Percentiles rank a stretch among this genome's conserved stretches.
Conservation (phyloP, 2,888 invertebrate species). For the Argyra leucocephala region DNA sequence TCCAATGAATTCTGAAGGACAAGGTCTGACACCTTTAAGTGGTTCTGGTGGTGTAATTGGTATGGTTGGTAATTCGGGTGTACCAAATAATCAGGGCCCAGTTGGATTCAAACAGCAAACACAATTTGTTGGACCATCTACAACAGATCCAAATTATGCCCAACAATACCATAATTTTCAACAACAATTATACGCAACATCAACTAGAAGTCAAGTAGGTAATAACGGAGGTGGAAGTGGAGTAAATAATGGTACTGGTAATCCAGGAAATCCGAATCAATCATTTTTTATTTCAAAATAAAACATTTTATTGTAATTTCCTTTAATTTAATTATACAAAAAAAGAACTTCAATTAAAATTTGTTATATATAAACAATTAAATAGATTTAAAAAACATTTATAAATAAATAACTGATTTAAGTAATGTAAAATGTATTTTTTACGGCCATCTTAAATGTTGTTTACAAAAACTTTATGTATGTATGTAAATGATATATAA, state of each 20-base stretch:
- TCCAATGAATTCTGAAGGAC: slow-evolving; percentile 43
- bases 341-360: too few relatives aligned
- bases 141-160: slow-evolving; percentile 84
- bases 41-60: slow-evolving; percentile 42
- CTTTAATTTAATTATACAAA: too few relatives aligned
- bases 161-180: slow-evolving; percentile 94
- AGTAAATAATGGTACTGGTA: slow-evolving; percentile 25
- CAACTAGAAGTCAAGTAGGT: slow-evolving; percentile 52
- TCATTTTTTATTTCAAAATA: slow-evolving; percentile 41
- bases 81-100: not conserved
- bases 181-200: slow-evolving; percentile 86
- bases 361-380: too few relatives aligned
- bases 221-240: slow-evolving; percentile 30
- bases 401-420: too few relatives aligned
- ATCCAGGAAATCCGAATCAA: slow-evolving; percentile 35
- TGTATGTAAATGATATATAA: too few relatives aligned
- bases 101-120: slow-evolving; percentile 34
- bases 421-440: too few relatives aligned
- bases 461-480: too few relatives aligned
- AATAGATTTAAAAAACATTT: too few relatives aligned
- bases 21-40: slow-evolving; percentile 62
- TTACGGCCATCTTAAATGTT: too few relatives aligned
- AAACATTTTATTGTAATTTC: too few relatives aligned
- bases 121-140: slow-evolving; percentile 74
- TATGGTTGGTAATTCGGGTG: slow-evolving; percentile 8